These are phyloP conservation scores for Drosophila pandora DNA, from an alignment of 1,140 invertebrate species.

Conservation along the genomic window DNA sequence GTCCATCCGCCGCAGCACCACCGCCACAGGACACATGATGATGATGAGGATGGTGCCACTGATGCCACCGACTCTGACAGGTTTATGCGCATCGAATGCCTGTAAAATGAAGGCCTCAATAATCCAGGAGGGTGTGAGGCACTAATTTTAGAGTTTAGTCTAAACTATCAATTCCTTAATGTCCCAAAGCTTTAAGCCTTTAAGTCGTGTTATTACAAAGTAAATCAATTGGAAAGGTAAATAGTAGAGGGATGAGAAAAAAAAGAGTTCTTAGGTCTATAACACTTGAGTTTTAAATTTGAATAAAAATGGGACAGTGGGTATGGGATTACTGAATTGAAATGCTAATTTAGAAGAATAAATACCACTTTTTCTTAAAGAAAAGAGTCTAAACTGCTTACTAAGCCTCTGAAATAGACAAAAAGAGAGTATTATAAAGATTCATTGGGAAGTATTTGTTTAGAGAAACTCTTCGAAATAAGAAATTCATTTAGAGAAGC, in stretches of 20 bases:
- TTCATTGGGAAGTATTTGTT: neutral
- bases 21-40: constrained; percentile 38
- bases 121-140: constrained; percentile 1
- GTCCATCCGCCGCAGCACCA: constrained; percentile 18
- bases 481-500: neutral
- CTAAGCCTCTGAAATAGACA: neutral
- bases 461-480: neutral
- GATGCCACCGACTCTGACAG: constrained; percentile 50
- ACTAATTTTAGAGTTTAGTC: neutral
- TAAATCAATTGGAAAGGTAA: neutral
- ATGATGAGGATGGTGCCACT: constrained; percentile 24
- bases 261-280: too few relatives aligned
- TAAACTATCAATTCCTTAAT: neutral
- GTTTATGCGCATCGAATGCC: constrained; percentile 58
- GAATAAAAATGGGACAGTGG: neutral
- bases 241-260: too few relatives aligned
- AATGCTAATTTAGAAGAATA: neutral
- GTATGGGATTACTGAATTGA: neutral
- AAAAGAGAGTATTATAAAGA: neutral
- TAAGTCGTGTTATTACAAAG: neutral
- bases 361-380: neutral
- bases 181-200: neutral
- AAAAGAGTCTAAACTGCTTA: neutral
- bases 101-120: neutral
- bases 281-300: neutral